phyloP scores from a whole-genome alignment of 2,797 vertebrate species.

The Triplophysa yarkandensis region DNA sequence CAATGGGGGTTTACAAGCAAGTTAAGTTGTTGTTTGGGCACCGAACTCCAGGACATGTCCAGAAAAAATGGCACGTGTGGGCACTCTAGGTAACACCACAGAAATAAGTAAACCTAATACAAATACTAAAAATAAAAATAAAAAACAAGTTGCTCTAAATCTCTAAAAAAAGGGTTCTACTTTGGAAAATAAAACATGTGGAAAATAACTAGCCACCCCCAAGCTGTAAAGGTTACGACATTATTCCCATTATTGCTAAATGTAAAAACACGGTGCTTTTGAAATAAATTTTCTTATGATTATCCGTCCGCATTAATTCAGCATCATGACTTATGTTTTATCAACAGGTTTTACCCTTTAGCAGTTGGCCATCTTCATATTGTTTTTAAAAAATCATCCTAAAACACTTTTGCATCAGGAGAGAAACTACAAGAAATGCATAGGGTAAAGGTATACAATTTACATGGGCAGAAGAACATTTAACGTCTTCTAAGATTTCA shows the following conservation, averaged over 20 bases:
- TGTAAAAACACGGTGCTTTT: constrained; percentile 59
- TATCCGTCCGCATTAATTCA: constrained; percentile 69
- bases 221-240: constrained; percentile 29
- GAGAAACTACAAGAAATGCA: too few species aligned
- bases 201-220: neutral
- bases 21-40: neutral
- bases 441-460: too few species aligned
- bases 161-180: neutral
- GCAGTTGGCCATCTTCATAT: constrained; percentile 64
- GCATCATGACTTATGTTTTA: constrained; percentile 48
- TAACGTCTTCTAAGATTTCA: neutral
- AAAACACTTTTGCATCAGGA: neutral
- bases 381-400: constrained; percentile 59
- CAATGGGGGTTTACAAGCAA: too few species aligned
- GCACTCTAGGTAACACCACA: too few species aligned
- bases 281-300: constrained; percentile 68
- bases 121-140: too few species aligned
- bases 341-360: constrained; percentile 65
- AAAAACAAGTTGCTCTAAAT: too few species aligned
- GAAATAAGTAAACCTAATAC: too few species aligned
- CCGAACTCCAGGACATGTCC: too few species aligned
- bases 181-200: neutral
- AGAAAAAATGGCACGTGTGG: too few species aligned
- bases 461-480: neutral
- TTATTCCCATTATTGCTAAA: constrained; percentile 58